phyloP scores from a whole-genome alignment of 2,113 vertebrate species.

The Toxotes chatareus region DNA sequence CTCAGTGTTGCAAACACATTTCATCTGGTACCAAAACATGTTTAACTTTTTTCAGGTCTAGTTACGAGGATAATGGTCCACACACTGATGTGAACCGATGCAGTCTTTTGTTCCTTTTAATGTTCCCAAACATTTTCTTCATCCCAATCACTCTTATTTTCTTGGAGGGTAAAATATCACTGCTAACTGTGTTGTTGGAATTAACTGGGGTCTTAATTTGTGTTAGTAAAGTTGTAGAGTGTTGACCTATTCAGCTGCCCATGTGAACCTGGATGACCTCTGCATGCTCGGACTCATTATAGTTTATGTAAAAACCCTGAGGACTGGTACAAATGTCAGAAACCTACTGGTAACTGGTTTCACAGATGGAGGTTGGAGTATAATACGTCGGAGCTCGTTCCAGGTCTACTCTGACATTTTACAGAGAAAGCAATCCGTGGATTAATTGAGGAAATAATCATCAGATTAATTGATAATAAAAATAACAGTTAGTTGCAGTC shows the following conservation, averaged over 20 bases:
- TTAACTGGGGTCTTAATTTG: slow-evolving; percentile 23
- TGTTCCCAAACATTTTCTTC: no score
- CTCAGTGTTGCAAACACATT: background rate
- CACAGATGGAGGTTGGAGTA: background rate
- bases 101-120: background rate
- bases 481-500: no score
- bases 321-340: background rate
- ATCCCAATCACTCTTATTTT: background rate
- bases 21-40: background rate
- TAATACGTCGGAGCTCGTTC: background rate
- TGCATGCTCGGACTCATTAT: slow-evolving; percentile 22
- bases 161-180: background rate
- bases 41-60: background rate
- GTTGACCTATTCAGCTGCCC: background rate
- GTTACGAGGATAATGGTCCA: background rate
- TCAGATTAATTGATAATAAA: no score
- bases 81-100: background rate
- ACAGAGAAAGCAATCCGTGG: background rate
- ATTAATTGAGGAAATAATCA: no score
- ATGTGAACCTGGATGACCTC: slow-evolving; percentile 25
- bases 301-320: background rate
- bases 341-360: background rate
- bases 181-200: background rate
- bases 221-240: background rate
- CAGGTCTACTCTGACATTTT: background rate